These are phyloP conservation scores for Macrotis lagotis DNA, from an alignment of 2,113 vertebrate genomes.

Conservation along the genomic window DNA sequence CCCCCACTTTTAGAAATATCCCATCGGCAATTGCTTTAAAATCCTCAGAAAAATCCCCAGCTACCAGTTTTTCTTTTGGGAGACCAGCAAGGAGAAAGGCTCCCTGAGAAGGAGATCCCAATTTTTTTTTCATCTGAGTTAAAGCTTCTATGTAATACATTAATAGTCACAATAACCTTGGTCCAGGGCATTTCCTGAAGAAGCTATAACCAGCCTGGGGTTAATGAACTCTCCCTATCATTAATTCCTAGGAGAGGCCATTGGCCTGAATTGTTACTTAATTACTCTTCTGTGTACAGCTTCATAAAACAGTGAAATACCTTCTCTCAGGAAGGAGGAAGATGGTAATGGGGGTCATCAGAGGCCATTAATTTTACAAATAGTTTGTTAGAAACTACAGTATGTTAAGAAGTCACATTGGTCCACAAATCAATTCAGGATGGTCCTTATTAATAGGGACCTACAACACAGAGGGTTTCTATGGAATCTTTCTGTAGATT, in stretches of 20 bases:
- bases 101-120: constrained; percentile 53
- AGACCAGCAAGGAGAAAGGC: constrained; percentile 73
- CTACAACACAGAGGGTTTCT: constrained; percentile 50
- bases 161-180: constrained; percentile 74
- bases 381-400: constrained; percentile 77
- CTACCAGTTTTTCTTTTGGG: constrained; percentile 45
- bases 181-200: constrained; percentile 74
- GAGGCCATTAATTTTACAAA: constrained; percentile 79
- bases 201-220: constrained; percentile 74
- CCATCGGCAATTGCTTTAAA: constrained; percentile 1
- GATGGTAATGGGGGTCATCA: constrained; percentile 78
- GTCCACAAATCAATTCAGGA: constrained; percentile 69
- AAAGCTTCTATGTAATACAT: constrained; percentile 70
- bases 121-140: constrained; percentile 74
- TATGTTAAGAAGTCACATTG: constrained; percentile 72
- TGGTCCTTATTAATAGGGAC: constrained; percentile 47
- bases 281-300: constrained; percentile 79
- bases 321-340: constrained; percentile 78
- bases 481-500: not conserved
- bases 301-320: constrained; percentile 80
- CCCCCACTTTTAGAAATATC: constrained; percentile 54
- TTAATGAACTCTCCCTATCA: constrained; percentile 79
- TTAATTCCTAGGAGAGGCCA: constrained; percentile 77
- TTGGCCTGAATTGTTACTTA: constrained; percentile 81
- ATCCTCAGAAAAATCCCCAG: not conserved